Evolutionary conservation across 2,888 invertebrate genomes (phyloP).

Genomic region (Tillus elongatus): DNA sequence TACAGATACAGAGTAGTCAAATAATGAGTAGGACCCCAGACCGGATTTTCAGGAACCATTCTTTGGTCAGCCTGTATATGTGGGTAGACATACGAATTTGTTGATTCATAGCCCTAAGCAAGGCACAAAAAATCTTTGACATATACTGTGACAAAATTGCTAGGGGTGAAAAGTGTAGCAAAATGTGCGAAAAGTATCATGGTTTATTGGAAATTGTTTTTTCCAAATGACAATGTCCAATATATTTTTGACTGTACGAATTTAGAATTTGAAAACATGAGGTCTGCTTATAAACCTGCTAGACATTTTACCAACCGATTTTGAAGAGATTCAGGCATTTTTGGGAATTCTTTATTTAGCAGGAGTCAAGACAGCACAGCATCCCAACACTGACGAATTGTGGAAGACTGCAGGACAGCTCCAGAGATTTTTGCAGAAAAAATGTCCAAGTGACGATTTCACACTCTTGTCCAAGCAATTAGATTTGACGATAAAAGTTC

Average conservation of each 20-base stretch:
- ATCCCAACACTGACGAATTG: slow-evolving; percentile 20
- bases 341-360: slow-evolving; percentile 26
- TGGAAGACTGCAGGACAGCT: slow-evolving; percentile 21
- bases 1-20: not conserved
- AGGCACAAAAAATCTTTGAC: not conserved
- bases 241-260: slow-evolving; percentile 24
- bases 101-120: not conserved
- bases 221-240: slow-evolving; percentile 16
- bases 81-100: not conserved
- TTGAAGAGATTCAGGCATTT: slow-evolving; percentile 23
- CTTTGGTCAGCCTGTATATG: not conserved
- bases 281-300: slow-evolving; percentile 15
- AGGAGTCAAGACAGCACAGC: no score
- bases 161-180: not conserved
- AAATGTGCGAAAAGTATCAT: not conserved
- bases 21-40: not conserved
- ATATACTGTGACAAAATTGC: not conserved
- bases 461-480: slow-evolving; percentile 18
- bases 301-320: slow-evolving; percentile 17
- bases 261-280: slow-evolving; percentile 17
- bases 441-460: slow-evolving; percentile 24
- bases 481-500: slow-evolving; percentile 21
- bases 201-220: slow-evolving; percentile 7
- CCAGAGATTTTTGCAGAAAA: slow-evolving; percentile 19
- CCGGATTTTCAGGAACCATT: not conserved